These are phyloP conservation scores for Platygyra sinensis DNA, from an alignment of 64 coral and sea anemone genomes.

Conservation along the genomic window DNA sequence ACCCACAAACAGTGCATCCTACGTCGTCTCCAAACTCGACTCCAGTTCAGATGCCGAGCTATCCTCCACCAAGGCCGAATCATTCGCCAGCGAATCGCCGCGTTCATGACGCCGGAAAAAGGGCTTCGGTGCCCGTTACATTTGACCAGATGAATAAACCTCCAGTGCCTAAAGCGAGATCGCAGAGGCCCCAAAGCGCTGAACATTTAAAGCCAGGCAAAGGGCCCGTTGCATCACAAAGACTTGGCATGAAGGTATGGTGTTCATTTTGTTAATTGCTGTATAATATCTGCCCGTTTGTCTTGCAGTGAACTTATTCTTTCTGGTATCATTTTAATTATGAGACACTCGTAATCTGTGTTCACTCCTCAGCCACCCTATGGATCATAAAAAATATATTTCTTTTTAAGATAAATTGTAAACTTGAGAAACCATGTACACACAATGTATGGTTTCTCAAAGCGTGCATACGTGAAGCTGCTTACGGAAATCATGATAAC, in stretches of 20 bases:
- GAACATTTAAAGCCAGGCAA: background rate
- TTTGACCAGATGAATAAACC: conserved; percentile 1
- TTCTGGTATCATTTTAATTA: background rate
- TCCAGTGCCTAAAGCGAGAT: background rate
- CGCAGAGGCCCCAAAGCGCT: conserved; percentile 35
- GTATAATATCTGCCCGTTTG: background rate
- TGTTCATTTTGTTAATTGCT: background rate
- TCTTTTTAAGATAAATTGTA: background rate
- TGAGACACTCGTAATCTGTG: background rate
- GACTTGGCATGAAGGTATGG: background rate
- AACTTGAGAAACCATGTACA: background rate
- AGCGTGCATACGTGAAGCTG: no score
- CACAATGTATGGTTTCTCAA: no score
- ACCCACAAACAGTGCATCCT: conserved; percentile 64
- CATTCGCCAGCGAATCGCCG: conserved; percentile 53
- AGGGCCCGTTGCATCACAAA: background rate
- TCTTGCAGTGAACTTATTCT: background rate
- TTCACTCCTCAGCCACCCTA: background rate
- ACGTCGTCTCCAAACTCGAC: conserved; percentile 32
- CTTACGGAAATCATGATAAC: background rate
- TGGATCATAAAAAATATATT: background rate
- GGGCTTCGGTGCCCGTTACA: conserved; percentile 10
- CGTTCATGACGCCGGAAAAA: conserved; percentile 9
- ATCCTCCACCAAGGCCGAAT: conserved; percentile 91
- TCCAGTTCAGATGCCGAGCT: conserved; percentile 74